Conservation (phyloP, 2,113 vertebrate species). For the Puma concolor region DNA sequence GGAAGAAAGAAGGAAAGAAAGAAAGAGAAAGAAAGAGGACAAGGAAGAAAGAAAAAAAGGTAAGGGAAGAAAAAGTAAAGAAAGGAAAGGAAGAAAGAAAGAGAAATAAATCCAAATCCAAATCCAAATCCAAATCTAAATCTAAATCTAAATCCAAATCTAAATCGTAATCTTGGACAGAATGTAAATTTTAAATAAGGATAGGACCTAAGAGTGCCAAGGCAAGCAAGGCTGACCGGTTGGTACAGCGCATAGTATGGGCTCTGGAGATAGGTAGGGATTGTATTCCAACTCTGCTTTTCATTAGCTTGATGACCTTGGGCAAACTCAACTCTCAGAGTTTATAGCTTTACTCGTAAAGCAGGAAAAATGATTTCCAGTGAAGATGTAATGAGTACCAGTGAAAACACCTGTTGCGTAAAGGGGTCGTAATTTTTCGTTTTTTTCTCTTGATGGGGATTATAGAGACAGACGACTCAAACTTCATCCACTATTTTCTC, state of each 20-base stretch:
- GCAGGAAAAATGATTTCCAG: constrained; percentile 53
- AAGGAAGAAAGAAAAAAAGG: too few relatives aligned
- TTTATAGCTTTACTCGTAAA: constrained; percentile 29
- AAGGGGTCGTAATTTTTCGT: constrained; percentile 43
- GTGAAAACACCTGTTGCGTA: constrained; percentile 72
- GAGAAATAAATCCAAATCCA: neutral
- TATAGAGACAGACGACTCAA: constrained; percentile 50
- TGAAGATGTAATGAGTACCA: constrained; percentile 54
- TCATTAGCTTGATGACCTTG: neutral
- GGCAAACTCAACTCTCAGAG: neutral
- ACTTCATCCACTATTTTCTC: constrained; percentile 61
- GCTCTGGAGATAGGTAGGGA: neutral
- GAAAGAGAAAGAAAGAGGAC: too few relatives aligned
- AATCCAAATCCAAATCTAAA: neutral
- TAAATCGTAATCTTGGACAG: neutral
- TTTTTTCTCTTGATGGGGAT: constrained; percentile 60
- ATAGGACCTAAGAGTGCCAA: neutral
- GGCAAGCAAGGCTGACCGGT: neutral
- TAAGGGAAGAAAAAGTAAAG: too few relatives aligned
- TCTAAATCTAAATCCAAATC: neutral
- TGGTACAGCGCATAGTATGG: neutral
- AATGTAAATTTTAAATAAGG: neutral
- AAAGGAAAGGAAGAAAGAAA: too few relatives aligned
- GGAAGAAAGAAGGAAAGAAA: too few relatives aligned
- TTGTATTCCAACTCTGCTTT: neutral